Percentiles rank a stretch among this genome's conserved stretches.
Evolutionary conservation across 2,113 vertebrate species (phyloP).

Genomic region (Trematocara marginatum): DNA sequence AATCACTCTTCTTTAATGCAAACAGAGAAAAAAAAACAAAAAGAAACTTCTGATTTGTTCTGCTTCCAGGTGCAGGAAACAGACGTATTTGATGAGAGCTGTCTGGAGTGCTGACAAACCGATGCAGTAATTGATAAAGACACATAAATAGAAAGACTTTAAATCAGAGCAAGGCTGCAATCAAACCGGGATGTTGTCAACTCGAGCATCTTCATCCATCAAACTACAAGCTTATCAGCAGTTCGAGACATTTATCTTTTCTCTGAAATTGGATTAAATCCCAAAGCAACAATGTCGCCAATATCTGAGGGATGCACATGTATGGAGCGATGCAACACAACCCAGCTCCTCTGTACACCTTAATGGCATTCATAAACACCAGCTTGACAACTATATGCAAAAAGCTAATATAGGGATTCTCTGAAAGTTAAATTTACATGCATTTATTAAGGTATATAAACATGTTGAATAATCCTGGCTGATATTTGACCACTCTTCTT

Average conservation of each 20-base stretch:
- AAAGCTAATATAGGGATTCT: background rate
- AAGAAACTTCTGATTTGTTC: background rate
- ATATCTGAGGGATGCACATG: background rate
- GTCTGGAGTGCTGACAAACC: constrained; percentile 24
- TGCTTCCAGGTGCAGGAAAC: constrained; percentile 19
- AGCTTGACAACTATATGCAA: background rate
- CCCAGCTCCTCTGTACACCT: background rate
- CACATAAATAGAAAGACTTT: constrained; percentile 18
- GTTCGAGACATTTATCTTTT: background rate
- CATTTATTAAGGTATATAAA: background rate
- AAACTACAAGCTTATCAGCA: constrained; percentile 15
- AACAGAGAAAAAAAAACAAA: background rate
- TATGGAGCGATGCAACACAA: background rate
- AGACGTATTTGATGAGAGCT: constrained; percentile 28
- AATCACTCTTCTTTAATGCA: constrained; percentile 6
- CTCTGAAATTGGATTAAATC: constrained; percentile 10
- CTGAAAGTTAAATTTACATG: background rate
- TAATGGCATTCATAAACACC: background rate
- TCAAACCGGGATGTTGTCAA: constrained; percentile 27
- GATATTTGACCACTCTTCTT: background rate
- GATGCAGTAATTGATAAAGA: constrained; percentile 39
- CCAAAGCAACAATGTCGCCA: background rate
- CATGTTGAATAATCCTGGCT: background rate
- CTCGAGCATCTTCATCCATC: constrained; percentile 37
- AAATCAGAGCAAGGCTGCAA: constrained; percentile 7